Base-by-base conservation (phyloP, 35 echinoderm and acorn worm species). In the Amphiura filiformis region DNA sequence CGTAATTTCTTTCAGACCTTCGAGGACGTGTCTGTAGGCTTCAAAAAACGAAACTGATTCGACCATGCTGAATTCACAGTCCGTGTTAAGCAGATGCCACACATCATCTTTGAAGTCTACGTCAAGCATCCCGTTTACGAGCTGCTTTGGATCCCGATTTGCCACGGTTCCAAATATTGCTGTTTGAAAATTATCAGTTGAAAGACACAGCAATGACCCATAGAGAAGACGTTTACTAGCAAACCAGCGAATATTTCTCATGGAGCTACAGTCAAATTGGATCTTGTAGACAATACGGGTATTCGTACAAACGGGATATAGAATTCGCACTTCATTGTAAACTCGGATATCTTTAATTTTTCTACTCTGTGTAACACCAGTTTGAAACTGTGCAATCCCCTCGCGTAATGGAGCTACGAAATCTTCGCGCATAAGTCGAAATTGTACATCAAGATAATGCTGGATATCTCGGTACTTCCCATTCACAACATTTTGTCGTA, bases 31-130 rank as follows among this genome's bases (percentile, higher is more conserved):
- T 49, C 92, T 80, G 56, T 98, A 94, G 22, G 89, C 93, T 81
- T 98, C 96, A 87, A 92, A 98, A 57, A 86, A 98, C 31, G 90
- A 90, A 5, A 86, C 32, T 17, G 96, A 92, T 65, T 98, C 96
- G 17, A 76, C 92, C 92, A 98, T 98, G 18, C 84, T 28, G 61
- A 88, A 97, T 1, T 7, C 61, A 40, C 75, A 37, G n/a, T 47
- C 34, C 20, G 31, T 52, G 57, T 5, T 80, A 22, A 65, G 79
- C 32, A n/a, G 78, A 37, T 12, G 30, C 26, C 39, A 81, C 41
- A 65, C 34, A 36, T 76, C 39, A 14, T 85, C 35, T 18, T 86
- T 26, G 41, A 98, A 87, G 22, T 80, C 31, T 36, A 98, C 39
- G 20, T 86, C 87, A 0, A 89, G 36, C 28, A 86, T 79, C 0